phyloP scores from a whole-genome alignment of 2,888 invertebrate species.

The Perithous albicinctus region DNA sequence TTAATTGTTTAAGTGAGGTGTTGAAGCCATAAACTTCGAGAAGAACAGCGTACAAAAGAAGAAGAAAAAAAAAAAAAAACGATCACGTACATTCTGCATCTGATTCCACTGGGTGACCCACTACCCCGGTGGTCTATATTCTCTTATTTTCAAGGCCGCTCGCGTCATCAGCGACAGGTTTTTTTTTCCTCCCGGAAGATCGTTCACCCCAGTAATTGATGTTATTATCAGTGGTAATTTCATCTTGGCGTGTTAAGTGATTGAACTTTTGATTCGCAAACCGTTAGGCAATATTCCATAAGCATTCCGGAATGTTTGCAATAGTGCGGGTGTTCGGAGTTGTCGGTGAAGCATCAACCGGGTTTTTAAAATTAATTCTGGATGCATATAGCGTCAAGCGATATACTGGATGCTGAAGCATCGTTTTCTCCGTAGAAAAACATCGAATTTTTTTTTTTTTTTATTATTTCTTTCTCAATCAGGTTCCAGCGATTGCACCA shows the following conservation, averaged over 20 bases:
- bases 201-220: slow-evolving; percentile 23
- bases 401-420: neutral
- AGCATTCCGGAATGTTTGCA: neutral
- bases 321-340: neutral
- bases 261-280: slow-evolving; percentile 22
- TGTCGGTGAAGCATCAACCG: slow-evolving; percentile 25
- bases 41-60: neutral
- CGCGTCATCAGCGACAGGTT: neutral
- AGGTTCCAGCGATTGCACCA: slow-evolving; percentile 56
- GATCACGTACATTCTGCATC: neutral
- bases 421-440: slow-evolving; percentile 8
- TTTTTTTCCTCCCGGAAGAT: slow-evolving; percentile 14
- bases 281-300: slow-evolving; percentile 34
- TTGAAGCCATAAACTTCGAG: neutral
- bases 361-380: slow-evolving; percentile 31
- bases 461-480: too few relatives aligned
- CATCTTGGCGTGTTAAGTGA: slow-evolving; percentile 10
- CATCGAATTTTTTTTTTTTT: neutral
- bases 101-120: slow-evolving; percentile 36
- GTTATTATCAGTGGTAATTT: slow-evolving; percentile 18
- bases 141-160: slow-evolving; percentile 18
- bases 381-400: too few relatives aligned
- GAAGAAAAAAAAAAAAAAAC: slow-evolving; percentile 33
- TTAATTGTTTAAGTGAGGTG: neutral
- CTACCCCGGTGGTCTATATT: slow-evolving; percentile 40